Conservation (phyloP, 1,140 invertebrate species). For the Patella vulgata region DNA sequence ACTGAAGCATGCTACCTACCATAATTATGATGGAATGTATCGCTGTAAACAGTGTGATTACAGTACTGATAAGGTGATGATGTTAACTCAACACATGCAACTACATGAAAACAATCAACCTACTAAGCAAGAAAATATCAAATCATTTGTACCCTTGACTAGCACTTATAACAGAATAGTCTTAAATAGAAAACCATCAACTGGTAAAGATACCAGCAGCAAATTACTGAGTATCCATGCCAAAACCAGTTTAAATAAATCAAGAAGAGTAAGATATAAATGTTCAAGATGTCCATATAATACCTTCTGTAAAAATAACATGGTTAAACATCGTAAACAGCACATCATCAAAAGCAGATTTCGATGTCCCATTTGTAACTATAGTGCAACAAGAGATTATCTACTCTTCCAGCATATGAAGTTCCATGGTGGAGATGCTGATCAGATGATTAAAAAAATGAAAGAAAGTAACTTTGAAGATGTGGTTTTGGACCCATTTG, state of each 20-base stretch:
- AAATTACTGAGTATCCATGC: constrained; percentile 1
- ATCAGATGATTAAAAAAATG: constrained; percentile 7
- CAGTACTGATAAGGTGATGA: constrained; percentile 39
- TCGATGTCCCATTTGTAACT: constrained; percentile 47
- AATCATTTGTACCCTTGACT: too few species aligned
- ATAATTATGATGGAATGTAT: constrained; percentile 41
- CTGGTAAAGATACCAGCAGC: background rate
- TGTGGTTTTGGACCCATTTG: background rate
- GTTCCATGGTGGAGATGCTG: constrained; percentile 30
- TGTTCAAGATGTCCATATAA: constrained; percentile 51
- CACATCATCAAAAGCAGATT: constrained; percentile 49
- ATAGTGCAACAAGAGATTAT: constrained; percentile 46
- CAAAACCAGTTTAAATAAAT: constrained; percentile 1
- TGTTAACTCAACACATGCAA: constrained; percentile 33
- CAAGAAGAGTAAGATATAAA: constrained; percentile 41
- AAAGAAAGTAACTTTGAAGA: constrained; percentile 15
- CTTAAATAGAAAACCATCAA: constrained; percentile 1
- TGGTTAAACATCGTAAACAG: constrained; percentile 51
- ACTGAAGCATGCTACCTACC: constrained; percentile 41
- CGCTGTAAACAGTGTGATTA: constrained; percentile 52
- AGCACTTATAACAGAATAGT: constrained; percentile 10
- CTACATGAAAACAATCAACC: constrained; percentile 32
- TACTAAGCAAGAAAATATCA: too few species aligned
- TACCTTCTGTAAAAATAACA: constrained; percentile 48
- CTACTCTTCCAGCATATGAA: constrained; percentile 43